Conservation (phyloP, 2,113 vertebrate species). For the Nestor notabilis region DNA sequence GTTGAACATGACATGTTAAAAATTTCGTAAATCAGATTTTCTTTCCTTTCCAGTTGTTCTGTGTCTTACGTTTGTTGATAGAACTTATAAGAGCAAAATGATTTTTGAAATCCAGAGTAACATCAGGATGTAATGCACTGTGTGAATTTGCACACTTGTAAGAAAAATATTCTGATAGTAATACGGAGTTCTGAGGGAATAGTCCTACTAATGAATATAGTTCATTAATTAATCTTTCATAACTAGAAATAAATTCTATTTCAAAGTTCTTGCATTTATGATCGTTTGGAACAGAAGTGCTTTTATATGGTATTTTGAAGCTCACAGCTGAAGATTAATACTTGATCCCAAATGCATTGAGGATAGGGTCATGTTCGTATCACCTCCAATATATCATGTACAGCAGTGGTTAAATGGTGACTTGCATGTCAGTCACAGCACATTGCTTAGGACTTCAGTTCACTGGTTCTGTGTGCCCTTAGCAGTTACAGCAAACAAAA, state of each 20-base stretch:
- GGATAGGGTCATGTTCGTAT: background rate
- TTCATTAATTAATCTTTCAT: background rate
- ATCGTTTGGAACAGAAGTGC: background rate
- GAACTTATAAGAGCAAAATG: background rate
- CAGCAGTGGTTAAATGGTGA: background rate
- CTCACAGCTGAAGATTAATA: background rate
- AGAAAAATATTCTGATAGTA: background rate
- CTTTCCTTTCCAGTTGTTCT: background rate
- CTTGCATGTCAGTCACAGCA: background rate
- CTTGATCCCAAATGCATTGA: background rate
- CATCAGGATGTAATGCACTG: background rate
- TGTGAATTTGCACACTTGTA: background rate
- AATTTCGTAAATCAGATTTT: background rate
- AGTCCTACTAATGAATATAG: background rate
- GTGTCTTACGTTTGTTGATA: background rate
- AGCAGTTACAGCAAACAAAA: conserved; percentile 14
- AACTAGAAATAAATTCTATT: background rate
- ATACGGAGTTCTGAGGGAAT: background rate
- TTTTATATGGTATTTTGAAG: background rate
- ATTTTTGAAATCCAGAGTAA: background rate
- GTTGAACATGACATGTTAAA: background rate
- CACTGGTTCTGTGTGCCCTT: background rate
- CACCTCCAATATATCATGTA: background rate
- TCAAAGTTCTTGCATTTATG: background rate
- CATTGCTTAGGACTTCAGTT: background rate